Conservation (phyloP, 2,888 invertebrate genomes). For the Lydus trimaculatus region DNA sequence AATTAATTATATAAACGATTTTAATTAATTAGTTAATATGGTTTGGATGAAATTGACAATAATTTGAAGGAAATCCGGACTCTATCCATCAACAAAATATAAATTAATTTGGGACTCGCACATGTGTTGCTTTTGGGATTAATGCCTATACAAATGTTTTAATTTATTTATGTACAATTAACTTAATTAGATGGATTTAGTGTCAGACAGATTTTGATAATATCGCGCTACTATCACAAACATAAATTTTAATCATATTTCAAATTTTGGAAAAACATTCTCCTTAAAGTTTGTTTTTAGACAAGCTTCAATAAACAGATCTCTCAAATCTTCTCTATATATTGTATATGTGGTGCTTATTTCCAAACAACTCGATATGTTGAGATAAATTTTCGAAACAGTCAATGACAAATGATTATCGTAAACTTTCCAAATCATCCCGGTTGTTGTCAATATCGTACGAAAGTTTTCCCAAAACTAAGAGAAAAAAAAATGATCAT, state of each 20-base stretch:
- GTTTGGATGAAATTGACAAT: neutral
- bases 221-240: neutral
- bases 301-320: neutral
- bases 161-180: slow-evolving; percentile 7
- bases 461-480: neutral
- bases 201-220: neutral
- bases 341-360: neutral
- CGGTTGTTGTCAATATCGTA: neutral
- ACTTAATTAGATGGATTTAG: neutral
- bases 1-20: neutral
- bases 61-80: neutral
- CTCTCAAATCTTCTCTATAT: neutral
- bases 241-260: neutral
- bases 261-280: neutral
- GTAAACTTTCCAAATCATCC: neutral
- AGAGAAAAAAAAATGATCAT: neutral
- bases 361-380: neutral
- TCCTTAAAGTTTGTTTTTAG: neutral
- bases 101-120: neutral
- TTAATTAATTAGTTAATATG: neutral
- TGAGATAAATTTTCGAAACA: neutral
- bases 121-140: neutral
- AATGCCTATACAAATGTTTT: neutral
- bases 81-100: neutral
- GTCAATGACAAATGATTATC: neutral